A percentile compares a stretch with the other conserved stretches of the same genome.
Evolutionary conservation across 2,797 vertebrate genomes (phyloP).

Genomic region (Thripadectes ignobilis): DNA sequence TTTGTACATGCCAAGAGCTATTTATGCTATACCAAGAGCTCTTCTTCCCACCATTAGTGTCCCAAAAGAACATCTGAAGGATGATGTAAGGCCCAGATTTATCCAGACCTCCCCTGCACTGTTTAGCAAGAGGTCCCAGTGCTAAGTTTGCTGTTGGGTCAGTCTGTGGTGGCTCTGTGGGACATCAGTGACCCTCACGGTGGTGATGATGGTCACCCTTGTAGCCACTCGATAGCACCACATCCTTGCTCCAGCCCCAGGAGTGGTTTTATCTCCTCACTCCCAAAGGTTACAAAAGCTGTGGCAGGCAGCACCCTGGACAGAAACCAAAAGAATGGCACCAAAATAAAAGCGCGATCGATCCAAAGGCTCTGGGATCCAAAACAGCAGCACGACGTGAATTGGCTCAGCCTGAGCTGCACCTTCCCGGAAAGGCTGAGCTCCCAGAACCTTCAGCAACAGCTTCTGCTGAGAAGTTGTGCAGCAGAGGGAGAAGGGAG

Average conservation of each 20-base stretch:
- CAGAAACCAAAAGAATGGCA: background rate
- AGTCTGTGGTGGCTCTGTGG: background rate
- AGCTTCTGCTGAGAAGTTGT: background rate
- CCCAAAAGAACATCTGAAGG: background rate
- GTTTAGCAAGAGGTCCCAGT: background rate
- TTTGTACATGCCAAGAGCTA: background rate
- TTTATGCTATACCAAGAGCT: background rate
- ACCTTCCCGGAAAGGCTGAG: background rate
- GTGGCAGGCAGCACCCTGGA: background rate
- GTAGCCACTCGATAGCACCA: background rate
- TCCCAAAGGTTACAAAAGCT: background rate
- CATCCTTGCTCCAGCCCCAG: background rate
- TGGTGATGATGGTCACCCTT: background rate
- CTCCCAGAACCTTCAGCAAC: background rate
- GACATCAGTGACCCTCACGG: background rate
- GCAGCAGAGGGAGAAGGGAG: background rate
- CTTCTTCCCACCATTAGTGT: background rate
- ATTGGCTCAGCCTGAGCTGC: background rate
- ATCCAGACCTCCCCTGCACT: background rate
- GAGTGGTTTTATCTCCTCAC: background rate
- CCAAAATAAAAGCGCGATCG: background rate
- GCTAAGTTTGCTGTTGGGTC: background rate
- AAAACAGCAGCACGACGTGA: background rate
- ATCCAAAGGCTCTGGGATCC: background rate
- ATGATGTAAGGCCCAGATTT: background rate